Base-by-base conservation (phyloP, 2,888 invertebrate genomes). In the Parnassius smintheus region DNA sequence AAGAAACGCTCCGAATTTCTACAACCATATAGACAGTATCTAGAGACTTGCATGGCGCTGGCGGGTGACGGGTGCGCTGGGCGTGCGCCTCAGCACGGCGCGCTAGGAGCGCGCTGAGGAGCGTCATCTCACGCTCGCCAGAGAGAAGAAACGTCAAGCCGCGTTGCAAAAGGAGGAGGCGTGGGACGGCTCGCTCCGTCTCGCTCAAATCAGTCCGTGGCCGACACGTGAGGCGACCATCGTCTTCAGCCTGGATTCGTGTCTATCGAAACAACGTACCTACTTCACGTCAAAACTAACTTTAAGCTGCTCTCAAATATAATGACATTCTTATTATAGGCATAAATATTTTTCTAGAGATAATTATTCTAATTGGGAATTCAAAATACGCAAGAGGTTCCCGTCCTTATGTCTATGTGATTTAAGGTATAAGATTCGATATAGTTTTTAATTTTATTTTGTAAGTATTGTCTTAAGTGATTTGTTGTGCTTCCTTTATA, bases 1-100 rank as follows among this genome's bases (percentile, higher is more conserved):
- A 94, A 94, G 74, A 93, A 92, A 69, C 94, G 95, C 71, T 94
- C 95, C 0, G 94, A 94, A 74, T 95, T 94, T 75, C 83, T 96
- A 62, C 95, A 95, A 76, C 96, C 96, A 4, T 95, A 95, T 82
- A 93, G 91, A 91, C 91, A 64, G 25, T n/a, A 25, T n/a, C 98
- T 97, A 0, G 96, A 96, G 85, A 97, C 97, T 9, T 96, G 96
- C 74, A 95, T 96, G n/a, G 95, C 95, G 64, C 88, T 97, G 66
- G 98, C 97, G 98, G 66, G 97, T 98, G 44, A 95, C 96, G 41
- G 96, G 96, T 52, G 97, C 97, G 13, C 92, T 98, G 53, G 98
- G 98, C 12, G 93, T 97, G 48, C 93, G 92, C 72, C 92, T 96
- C 62, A 94, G 94, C 72, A 95, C 96, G 0, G 94, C 96, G 52